Base-by-base conservation (phyloP, 2,797 vertebrate genomes). In the Emys orbicularis region DNA sequence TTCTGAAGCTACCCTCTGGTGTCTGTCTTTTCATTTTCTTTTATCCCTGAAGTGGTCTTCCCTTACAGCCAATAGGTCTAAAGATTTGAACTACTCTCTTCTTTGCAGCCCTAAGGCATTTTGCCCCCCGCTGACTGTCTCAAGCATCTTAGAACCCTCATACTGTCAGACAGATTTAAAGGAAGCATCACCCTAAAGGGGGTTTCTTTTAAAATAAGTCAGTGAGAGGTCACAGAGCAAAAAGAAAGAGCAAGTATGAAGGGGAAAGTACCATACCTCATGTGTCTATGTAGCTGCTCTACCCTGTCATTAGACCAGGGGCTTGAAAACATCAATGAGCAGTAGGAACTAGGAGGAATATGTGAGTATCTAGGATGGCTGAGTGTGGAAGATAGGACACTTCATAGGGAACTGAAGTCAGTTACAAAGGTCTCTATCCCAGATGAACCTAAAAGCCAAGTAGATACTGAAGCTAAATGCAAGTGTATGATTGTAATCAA, bases 41-140 rank as follows among this genome's bases (percentile, higher is more conserved):
- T 65, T 29, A 31, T 61, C 85, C 89, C 19, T 56, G 92, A 47
- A 89, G 79, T 21, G 77, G 34, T 2, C 79, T 92, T 96, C 93
- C 44, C 21, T 87, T 72, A 79, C 93, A 86, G 41, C n/a, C 1
- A 5, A 47, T 81, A 12, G 53, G 59, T 72, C 23, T 34, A 25
- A 53, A 3, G 8, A 89, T 18, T 59, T 37, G 12, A 3, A 1
- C 15, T 57, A 12, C 29, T 56, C 31, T 81, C 52, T 21, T 54
- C 19, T 77, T 88, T 90, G 25, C 27, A 12, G 25, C 44, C 68
- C 21, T 52, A 23, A 3, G 11, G 47, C n/a, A 76, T 84, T 47
- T 44, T n/a, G 8, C n/a, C 53, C 31, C 61, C 80, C 25, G 47
- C 41, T 87, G 18, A 5, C 47, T 91, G 6, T 34, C 52, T 86